Evolutionary conservation across 2,888 invertebrate genomes (phyloP).

Genomic region (Scaptomyza polygonia): DNA sequence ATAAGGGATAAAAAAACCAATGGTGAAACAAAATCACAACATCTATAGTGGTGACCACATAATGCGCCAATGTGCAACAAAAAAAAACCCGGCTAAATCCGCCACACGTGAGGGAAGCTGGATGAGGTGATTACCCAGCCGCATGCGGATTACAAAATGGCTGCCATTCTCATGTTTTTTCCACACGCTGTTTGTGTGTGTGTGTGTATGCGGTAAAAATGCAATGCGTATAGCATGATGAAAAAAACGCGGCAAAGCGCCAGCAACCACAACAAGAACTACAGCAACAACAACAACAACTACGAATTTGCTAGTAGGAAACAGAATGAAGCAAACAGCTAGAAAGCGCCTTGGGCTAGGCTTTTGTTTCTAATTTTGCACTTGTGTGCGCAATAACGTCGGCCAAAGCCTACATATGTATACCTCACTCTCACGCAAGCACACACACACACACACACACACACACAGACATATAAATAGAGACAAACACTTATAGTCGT

Average conservation of each 20-base stretch:
- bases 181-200: constrained; percentile 1
- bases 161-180: constrained; percentile 69
- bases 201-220: constrained; percentile 62
- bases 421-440: neutral
- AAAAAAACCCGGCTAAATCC: constrained; percentile 72
- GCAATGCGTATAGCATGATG: constrained; percentile 52
- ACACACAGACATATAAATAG: constrained; percentile 4
- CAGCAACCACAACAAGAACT: constrained; percentile 28
- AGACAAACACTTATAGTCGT: constrained; percentile 18
- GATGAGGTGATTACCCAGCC: constrained; percentile 73
- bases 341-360: constrained; percentile 58
- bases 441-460: neutral
- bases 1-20: constrained; percentile 8
- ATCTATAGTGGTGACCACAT: constrained; percentile 51
- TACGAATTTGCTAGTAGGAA: constrained; percentile 6
- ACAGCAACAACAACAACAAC: constrained; percentile 26
- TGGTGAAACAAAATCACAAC: constrained; percentile 48
- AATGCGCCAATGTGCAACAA: constrained; percentile 67
- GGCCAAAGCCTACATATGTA: constrained; percentile 60
- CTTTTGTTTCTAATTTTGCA: constrained; percentile 79
- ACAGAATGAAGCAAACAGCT: constrained; percentile 34
- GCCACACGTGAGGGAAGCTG: constrained; percentile 64
- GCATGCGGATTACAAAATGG: constrained; percentile 79
- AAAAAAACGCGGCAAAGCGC: constrained; percentile 19
- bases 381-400: constrained; percentile 69